A percentile compares a stretch with the other conserved stretches of the same genome.
These are phyloP conservation scores for Drosophila aff. DNA, from an alignment of 1,140 invertebrate genomes.

Conservation along the genomic window DNA sequence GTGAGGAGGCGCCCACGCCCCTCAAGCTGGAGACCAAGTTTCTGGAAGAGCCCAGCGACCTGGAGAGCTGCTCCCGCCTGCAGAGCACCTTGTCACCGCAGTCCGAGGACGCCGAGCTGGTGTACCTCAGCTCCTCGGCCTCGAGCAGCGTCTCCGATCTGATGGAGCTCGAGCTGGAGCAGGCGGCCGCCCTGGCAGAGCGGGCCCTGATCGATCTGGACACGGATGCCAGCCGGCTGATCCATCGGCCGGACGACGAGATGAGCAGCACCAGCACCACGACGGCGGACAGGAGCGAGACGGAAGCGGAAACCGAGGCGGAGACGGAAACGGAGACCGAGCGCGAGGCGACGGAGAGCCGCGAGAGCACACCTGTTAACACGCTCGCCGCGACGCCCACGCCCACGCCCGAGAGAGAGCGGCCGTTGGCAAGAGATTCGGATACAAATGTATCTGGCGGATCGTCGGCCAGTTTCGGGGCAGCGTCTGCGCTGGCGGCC, in stretches of 20 bases:
- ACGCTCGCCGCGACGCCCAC: slow-evolving; percentile 42
- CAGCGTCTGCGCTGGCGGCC: slow-evolving; percentile 69
- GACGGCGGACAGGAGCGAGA: slow-evolving; percentile 63
- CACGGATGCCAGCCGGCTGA: slow-evolving; percentile 66
- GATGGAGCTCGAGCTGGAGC: slow-evolving; percentile 74
- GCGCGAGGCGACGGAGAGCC: slow-evolving; percentile 47
- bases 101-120: slow-evolving; percentile 74
- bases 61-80: slow-evolving; percentile 71
- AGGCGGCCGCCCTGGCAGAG: slow-evolving; percentile 60
- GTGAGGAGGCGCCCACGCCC: slow-evolving; percentile 69
- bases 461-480: slow-evolving; percentile 63
- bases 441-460: slow-evolving; percentile 44
- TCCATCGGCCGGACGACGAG: slow-evolving; percentile 56
- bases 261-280: slow-evolving; percentile 58
- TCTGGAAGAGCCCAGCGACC: slow-evolving; percentile 63
- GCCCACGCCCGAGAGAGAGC: slow-evolving; percentile 32
- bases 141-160: slow-evolving; percentile 82
- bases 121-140: slow-evolving; percentile 78
- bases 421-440: slow-evolving; percentile 13
- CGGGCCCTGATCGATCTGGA: slow-evolving; percentile 70
- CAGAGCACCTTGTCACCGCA: slow-evolving; percentile 65
- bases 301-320: slow-evolving; percentile 67
- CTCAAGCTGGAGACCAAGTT: slow-evolving; percentile 73
- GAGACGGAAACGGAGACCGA: slow-evolving; percentile 56
- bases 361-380: slow-evolving; percentile 84